Evolutionary conservation across 2,113 vertebrate species (phyloP).

Genomic region (Colinus virginianus): DNA sequence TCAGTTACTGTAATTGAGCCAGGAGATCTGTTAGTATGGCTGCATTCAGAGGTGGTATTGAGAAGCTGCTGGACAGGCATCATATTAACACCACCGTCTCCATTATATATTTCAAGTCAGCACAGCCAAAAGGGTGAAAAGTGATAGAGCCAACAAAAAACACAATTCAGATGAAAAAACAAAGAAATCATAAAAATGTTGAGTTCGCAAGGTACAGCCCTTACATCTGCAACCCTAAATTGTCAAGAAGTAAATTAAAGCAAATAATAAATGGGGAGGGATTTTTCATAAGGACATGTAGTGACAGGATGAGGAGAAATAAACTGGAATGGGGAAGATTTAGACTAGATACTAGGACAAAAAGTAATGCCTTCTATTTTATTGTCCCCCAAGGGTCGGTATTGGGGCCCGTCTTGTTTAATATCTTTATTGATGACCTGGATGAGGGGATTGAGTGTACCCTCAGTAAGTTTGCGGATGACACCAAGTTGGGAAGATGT

Average conservation of each 20-base stretch:
- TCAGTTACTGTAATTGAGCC: background rate
- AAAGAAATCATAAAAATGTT: background rate
- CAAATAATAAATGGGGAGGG: background rate
- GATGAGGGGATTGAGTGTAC: too few relatives aligned
- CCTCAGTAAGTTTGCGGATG: too few relatives aligned
- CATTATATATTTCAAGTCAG: background rate
- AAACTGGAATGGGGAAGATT: too few relatives aligned
- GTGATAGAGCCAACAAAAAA: background rate
- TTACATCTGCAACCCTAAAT: background rate
- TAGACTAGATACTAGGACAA: background rate
- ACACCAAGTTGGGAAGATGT: too few relatives aligned
- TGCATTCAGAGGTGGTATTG: background rate
- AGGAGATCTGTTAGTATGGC: background rate
- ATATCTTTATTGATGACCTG: too few relatives aligned
- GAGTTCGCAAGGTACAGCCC: background rate
- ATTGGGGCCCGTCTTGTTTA: too few relatives aligned
- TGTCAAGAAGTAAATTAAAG: background rate
- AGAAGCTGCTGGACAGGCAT: background rate
- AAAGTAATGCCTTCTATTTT: too few relatives aligned
- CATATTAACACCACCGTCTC: background rate
- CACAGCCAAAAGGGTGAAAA: background rate
- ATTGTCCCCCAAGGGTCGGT: too few relatives aligned
- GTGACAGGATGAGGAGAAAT: too few relatives aligned
- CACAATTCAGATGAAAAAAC: background rate
- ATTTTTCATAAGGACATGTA: background rate